Percentiles rank a stretch among this genome's conserved stretches.
phyloP scores from a whole-genome alignment of 2,797 vertebrate species.

The Myoxocephalus aenaeus region DNA sequence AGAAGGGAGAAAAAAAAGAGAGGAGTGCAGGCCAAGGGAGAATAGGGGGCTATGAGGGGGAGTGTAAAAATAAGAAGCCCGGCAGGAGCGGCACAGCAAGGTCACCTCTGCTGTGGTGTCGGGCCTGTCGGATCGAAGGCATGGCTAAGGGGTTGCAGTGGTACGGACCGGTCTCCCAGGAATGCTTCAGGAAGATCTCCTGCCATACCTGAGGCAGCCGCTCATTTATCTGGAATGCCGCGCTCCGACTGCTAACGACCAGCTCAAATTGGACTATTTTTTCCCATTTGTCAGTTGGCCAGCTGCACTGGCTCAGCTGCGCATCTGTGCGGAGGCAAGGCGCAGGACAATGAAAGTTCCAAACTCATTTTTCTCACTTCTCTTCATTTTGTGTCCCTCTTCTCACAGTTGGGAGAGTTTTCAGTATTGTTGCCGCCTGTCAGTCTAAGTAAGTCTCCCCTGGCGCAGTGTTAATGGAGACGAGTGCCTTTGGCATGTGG shows the following conservation, averaged over 20 bases:
- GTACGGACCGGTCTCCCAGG: constrained; percentile 85
- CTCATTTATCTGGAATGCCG: constrained; percentile 88
- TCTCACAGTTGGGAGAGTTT: constrained; percentile 76
- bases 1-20: constrained; percentile 44
- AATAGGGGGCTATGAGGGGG: constrained; percentile 66
- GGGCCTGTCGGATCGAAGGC: constrained; percentile 83
- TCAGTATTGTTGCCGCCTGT: constrained; percentile 73
- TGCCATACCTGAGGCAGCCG: constrained; percentile 89
- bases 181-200: constrained; percentile 86
- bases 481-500: constrained; percentile 78
- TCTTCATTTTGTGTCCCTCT: constrained; percentile 72
- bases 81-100: constrained; percentile 83
- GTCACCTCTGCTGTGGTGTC: constrained; percentile 87
- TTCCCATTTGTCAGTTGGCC: constrained; percentile 93
- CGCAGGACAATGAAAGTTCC: constrained; percentile 88
- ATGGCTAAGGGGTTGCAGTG: constrained; percentile 82
- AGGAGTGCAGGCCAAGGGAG: constrained; percentile 72
- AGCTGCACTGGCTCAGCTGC: constrained; percentile 90
- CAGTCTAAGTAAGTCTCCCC: constrained; percentile 75
- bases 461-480: constrained; percentile 73
- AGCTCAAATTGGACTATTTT: constrained; percentile 95
- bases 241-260: constrained; percentile 90
- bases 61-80: constrained; percentile 87
- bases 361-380: constrained; percentile 89
- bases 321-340: constrained; percentile 84